A percentile compares a stretch with the other conserved stretches of the same genome.
These are phyloP conservation scores for Catostylus mosaicus DNA, from an alignment of 30 jellyfish, hydroid and myxozoan species.

Conservation along the genomic window DNA sequence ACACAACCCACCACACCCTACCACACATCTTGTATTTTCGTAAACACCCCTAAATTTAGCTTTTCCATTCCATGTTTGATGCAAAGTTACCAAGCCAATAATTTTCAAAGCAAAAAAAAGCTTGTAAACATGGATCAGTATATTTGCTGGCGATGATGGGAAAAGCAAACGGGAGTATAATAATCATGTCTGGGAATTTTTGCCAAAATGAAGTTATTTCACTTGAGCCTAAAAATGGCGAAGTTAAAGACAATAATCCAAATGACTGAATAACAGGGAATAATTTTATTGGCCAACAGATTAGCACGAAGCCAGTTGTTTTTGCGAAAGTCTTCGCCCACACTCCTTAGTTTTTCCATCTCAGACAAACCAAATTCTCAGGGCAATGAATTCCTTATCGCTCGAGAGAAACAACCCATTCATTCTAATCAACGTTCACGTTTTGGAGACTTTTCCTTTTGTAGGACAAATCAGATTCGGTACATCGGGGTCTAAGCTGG, in stretches of 20 bases:
- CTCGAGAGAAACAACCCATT: background rate
- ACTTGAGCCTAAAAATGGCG: slow-evolving; percentile 2
- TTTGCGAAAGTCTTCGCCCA: slow-evolving; percentile 6
- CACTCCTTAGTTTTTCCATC: background rate
- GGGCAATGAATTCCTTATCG: background rate
- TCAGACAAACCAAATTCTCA: no score
- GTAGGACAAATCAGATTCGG: background rate
- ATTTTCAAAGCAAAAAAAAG: no score
- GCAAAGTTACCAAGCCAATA: no score
- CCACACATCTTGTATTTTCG: no score
- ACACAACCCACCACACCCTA: no score
- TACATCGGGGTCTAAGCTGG: background rate
- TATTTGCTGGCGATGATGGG: no score
- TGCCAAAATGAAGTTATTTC: no score
- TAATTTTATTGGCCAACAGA: slow-evolving; percentile 1
- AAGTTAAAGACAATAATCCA: slow-evolving; percentile 6
- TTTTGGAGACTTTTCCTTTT: background rate
- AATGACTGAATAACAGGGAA: background rate
- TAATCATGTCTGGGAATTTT: no score
- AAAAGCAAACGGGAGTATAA: no score
- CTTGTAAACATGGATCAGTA: no score
- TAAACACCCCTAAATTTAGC: no score
- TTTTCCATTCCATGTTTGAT: no score
- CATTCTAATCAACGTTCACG: background rate
- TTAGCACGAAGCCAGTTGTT: background rate